Conservation (phyloP, 1,140 invertebrate species). For the Bombus soroeensis region DNA sequence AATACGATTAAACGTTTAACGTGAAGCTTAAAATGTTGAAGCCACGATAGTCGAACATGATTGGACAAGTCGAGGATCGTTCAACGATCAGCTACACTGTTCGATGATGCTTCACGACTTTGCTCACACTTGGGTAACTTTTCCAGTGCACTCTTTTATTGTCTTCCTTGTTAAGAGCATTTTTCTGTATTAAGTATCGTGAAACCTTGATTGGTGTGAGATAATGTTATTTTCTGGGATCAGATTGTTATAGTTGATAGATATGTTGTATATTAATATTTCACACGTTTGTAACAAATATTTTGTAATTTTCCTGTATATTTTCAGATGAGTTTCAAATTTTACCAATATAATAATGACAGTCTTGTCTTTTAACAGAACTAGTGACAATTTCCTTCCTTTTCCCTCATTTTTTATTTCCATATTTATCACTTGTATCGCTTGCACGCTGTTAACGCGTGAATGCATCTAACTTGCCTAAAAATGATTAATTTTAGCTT, state of each 20-base stretch:
- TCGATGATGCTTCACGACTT: background rate
- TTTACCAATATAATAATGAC: too few relatives aligned
- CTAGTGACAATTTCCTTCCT: too few relatives aligned
- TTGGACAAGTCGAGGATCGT: background rate
- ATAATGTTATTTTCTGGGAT: too few relatives aligned
- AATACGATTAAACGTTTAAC: background rate
- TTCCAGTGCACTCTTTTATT: background rate
- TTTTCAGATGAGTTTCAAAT: too few relatives aligned
- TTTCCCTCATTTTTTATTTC: background rate
- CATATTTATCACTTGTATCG: too few relatives aligned
- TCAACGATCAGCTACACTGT: background rate
- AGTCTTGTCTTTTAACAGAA: too few relatives aligned
- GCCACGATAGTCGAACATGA: background rate
- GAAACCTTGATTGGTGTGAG: too few relatives aligned
- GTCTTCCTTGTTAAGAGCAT: background rate
- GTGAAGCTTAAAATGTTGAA: background rate
- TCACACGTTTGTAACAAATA: too few relatives aligned
- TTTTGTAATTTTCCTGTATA: too few relatives aligned
- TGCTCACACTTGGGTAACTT: background rate
- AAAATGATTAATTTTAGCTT: background rate
- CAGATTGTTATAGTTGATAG: too few relatives aligned
- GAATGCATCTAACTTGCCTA: background rate
- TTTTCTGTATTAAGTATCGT: background rate
- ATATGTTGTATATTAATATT: too few relatives aligned
- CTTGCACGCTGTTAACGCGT: too few relatives aligned